Percentiles rank a stretch among this genome's conserved stretches.
phyloP scores from a whole-genome alignment of 37 sponge, comb jelly and placozoan species.

The Geodia barretti region DNA sequence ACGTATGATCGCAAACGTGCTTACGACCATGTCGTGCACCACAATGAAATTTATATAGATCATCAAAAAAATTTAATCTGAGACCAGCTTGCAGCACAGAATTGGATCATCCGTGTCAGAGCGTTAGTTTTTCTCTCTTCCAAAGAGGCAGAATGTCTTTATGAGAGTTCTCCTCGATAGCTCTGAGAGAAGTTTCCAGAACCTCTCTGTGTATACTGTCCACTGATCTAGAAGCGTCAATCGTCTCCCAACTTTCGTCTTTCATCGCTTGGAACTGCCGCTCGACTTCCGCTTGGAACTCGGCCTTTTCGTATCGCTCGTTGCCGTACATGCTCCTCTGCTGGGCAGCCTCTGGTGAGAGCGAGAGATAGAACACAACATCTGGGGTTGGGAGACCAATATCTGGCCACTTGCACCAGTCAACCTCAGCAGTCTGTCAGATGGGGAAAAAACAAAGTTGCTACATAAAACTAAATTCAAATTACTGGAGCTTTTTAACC shows the following conservation, averaged over 20 bases:
- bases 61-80: no score
- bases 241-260: conserved; percentile 48
- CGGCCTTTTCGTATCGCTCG: conserved; percentile 83
- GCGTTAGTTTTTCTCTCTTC: no score
- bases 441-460: no score
- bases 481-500: conserved; percentile 24
- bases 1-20: no score
- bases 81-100: no score
- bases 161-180: neutral
- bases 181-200: conserved; percentile 6
- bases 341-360: conserved; percentile 60
- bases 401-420: conserved; percentile 87
- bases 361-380: conserved; percentile 71
- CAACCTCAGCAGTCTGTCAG: conserved; percentile 66
- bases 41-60: no score
- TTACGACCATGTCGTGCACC: no score
- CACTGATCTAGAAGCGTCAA: conserved; percentile 69
- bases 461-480: neutral
- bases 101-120: no score
- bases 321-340: conserved; percentile 66
- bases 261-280: conserved; percentile 48
- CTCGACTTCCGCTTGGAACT: conserved; percentile 65
- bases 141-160: conserved; percentile 49
- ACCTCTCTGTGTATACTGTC: conserved; percentile 60
- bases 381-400: conserved; percentile 81